Conservation (phyloP, 2,113 vertebrate species). For the Ptychochromis oligacanthus region DNA sequence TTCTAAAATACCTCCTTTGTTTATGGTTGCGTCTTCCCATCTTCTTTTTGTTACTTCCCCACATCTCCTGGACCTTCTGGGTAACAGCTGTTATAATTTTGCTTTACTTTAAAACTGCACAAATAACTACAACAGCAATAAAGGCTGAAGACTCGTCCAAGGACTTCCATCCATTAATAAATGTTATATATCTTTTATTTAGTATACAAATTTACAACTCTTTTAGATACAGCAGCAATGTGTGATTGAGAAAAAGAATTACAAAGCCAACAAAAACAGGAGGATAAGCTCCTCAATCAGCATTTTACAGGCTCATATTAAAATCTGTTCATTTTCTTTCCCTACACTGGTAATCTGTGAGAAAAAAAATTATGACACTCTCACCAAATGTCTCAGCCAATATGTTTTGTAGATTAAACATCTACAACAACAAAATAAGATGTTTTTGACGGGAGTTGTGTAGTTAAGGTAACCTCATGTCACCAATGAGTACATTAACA, state of each 20-base stretch:
- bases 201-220: conserved; percentile 12
- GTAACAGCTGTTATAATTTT: not conserved
- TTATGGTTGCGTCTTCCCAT: not conserved
- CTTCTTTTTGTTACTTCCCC: not conserved
- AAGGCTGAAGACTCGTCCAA: not conserved
- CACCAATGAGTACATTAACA: not conserved
- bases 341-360: not conserved
- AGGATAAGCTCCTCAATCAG: not conserved
- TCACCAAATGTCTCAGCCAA: not conserved
- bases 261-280: conserved; percentile 3
- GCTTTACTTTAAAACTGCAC: not conserved
- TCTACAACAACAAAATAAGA: not conserved
- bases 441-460: not conserved
- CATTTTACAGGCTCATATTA: not conserved
- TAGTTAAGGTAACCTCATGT: not conserved
- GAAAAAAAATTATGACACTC: not conserved
- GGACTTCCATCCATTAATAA: not conserved
- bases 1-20: not conserved
- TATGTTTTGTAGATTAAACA: not conserved
- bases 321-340: not conserved
- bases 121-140: not conserved
- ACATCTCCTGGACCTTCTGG: not conserved
- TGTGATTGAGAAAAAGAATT: not conserved
- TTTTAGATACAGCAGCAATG: not conserved
- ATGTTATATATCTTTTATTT: conserved; percentile 27